Evolutionary conservation across 2,797 vertebrate genomes (phyloP).

Genomic region (Urocyon cinereoargenteus): DNA sequence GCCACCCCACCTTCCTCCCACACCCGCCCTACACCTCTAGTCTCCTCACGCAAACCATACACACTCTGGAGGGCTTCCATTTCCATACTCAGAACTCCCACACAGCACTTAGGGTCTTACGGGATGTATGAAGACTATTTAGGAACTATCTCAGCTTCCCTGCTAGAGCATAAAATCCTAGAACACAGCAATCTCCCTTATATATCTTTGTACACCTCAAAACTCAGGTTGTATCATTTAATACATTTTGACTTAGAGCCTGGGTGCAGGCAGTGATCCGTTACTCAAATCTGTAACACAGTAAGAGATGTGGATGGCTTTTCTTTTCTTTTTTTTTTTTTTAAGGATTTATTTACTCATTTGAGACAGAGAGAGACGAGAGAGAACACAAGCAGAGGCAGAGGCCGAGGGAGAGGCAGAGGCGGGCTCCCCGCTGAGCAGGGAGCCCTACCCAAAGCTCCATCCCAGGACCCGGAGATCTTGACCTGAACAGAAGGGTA

Average conservation of each 20-base stretch:
- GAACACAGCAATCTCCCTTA: not conserved
- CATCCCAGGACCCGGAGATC: too few species aligned
- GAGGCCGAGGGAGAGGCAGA: too few species aligned
- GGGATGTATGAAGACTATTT: not conserved
- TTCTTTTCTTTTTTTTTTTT: not conserved
- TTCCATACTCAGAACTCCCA: not conserved
- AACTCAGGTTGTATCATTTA: not conserved
- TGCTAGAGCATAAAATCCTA: not conserved
- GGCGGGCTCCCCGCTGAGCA: too few species aligned
- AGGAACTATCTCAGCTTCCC: not conserved
- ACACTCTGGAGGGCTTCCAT: not conserved
- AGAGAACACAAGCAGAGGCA: too few species aligned
- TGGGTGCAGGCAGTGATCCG: not conserved
- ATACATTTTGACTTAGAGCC: not conserved
- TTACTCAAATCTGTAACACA: not conserved
- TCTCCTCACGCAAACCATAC: not conserved
- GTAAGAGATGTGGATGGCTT: not conserved
- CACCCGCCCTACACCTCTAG: not conserved
- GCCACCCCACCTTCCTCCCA: not conserved
- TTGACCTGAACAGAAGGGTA: too few species aligned
- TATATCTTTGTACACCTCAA: not conserved
- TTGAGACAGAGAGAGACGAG: too few species aligned
- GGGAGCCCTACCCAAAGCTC: too few species aligned
- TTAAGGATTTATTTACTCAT: too few species aligned
- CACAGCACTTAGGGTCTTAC: not conserved